Evolutionary conservation across 2,888 invertebrate genomes (phyloP).

Genomic region (Candidula unifasciata): DNA sequence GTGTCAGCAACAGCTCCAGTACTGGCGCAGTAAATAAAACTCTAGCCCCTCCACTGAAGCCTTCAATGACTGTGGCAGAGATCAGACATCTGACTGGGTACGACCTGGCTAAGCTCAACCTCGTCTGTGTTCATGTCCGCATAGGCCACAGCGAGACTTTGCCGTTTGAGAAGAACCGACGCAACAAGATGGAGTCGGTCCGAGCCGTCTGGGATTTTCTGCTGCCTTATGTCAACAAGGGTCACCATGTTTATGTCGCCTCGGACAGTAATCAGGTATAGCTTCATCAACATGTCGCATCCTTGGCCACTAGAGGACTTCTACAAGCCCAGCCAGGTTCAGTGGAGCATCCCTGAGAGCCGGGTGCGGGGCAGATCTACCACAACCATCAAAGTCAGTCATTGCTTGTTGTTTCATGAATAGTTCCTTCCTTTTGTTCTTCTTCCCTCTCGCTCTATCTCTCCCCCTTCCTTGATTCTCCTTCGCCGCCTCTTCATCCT

Average conservation of each 20-base stretch:
- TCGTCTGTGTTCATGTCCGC: conserved; percentile 52
- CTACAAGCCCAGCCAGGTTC: neutral
- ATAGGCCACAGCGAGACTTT: conserved; percentile 46
- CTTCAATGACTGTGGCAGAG: neutral
- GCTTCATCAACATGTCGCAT: no score
- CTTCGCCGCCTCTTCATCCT: neutral
- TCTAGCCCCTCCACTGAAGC: neutral
- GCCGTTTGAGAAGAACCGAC: conserved; percentile 20
- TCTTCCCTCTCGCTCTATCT: no score
- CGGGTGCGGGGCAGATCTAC: neutral
- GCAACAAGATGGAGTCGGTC: conserved; percentile 35
- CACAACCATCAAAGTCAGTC: no score
- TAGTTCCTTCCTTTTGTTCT: no score
- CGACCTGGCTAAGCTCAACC: conserved; percentile 5
- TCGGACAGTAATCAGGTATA: conserved; percentile 53
- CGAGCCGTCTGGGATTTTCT: conserved; percentile 51
- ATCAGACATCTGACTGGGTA: conserved; percentile 10
- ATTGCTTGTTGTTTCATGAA: no score
- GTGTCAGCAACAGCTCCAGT: no score
- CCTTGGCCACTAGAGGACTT: neutral
- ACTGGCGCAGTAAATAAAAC: neutral
- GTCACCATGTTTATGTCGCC: conserved; percentile 53
- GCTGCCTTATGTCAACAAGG: conserved; percentile 39
- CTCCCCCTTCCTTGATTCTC: no score
- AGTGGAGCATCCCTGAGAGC: neutral